phyloP scores from a whole-genome alignment of 2,797 vertebrate species.

The Miichthys miiuy region DNA sequence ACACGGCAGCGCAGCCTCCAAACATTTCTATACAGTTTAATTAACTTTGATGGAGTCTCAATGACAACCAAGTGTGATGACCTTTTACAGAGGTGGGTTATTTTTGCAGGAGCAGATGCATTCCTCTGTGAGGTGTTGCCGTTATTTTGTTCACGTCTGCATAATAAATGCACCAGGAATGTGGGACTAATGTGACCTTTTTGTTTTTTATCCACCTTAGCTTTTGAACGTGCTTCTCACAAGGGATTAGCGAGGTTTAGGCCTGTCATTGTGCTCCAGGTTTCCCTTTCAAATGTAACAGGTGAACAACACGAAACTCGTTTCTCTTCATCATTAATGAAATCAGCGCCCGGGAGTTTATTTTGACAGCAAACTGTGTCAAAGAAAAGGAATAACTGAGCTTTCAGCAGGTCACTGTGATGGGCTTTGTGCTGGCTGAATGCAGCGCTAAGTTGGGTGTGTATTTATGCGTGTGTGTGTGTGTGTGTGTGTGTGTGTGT shows the following conservation, averaged over 20 bases:
- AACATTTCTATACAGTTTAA: neutral
- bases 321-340: conserved; percentile 3
- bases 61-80: neutral
- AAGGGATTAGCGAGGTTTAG: conserved; percentile 24
- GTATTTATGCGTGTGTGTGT: conserved; percentile 47
- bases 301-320: neutral
- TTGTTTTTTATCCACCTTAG: conserved; percentile 25
- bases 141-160: conserved; percentile 2
- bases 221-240: conserved; percentile 1
- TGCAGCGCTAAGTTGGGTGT: conserved; percentile 40
- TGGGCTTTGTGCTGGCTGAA: conserved; percentile 40
- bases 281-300: conserved; percentile 20
- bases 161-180: conserved; percentile 28
- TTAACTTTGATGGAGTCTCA: neutral
- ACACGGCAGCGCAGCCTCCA: neutral
- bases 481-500: conserved; percentile 52
- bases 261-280: conserved; percentile 3
- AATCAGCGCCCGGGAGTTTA: conserved; percentile 20
- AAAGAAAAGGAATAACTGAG: neutral
- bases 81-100: neutral
- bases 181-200: conserved; percentile 37
- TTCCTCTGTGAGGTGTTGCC: neutral
- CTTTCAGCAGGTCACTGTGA: conserved; percentile 29
- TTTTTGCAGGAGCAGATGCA: neutral
- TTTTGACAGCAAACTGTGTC: conserved; percentile 22